Base-by-base conservation (phyloP, 1,140 invertebrate species). In the Drosophila sucinea region DNA sequence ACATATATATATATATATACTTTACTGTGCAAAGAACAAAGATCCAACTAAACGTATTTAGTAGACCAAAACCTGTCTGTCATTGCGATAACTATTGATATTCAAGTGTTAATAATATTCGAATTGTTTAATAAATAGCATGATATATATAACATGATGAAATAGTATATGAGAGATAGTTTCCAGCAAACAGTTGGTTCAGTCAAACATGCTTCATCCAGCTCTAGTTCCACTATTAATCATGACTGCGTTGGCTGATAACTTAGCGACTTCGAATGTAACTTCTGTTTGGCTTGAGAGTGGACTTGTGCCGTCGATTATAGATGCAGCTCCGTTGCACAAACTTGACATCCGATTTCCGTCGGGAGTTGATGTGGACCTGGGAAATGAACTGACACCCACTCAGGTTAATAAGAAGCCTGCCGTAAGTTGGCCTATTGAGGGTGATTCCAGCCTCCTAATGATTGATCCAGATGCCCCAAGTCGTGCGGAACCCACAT, bases 401-500 rank as follows among this genome's bases (percentile, higher is more conserved):
- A 95, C 95, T 0, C 93, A 96, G 79, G 95, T 96, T 0, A 95
- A 96, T 81, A 94, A 96, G 89, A 81, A 92, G 54, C 96, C 96
- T 0, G 91, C 69, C 1, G 93, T 97, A 1, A 84, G 90, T 4
- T 97, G 95, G 94, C 44, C 44, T 6, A 3, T 27, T 27, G 93
- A 94, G 0, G 91, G 93, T 47, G 79, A 92, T 11, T 51, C 35
- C 5, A 51, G 25, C 0, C 91, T 98, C 1, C 95, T 95, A 32
- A 96, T 98, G 96, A 96, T 94, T 58, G 98, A 98, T 95, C 96
- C 96, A 33, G 98, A 99, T 94, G 97, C 97, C 7, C 97, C 98
- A n/a, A 96, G 95, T 76, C 94, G 97, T 0, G 92, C 94, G 1
- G 94, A 96, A 61, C 96, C 95, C 0, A 96, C 94, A 54, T 96